Evolutionary conservation across 2,797 vertebrate species (phyloP), one percentile per base, ranked within the genome.

Genomic region (Sebastes hopkinsi): DNA sequence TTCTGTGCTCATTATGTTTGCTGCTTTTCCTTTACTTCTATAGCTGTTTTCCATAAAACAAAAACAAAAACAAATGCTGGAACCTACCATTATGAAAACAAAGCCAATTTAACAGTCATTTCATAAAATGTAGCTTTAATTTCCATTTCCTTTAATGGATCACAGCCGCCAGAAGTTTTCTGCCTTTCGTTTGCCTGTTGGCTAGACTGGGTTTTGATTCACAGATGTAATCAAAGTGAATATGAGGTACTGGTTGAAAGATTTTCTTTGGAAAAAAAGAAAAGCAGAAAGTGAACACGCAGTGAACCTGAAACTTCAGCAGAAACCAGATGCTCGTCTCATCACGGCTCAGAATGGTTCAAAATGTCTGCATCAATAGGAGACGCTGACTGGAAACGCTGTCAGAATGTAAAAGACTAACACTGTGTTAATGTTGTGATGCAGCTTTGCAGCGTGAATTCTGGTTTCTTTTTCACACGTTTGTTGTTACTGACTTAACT

Each of bases 191-290:
- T 74, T 82, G 64, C 50, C 42, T 84, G 70, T 60, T 70, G 69
- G 74, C 38, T 55, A n/a, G 18, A 27, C 29, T 1, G 10, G n/a
- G 32, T 60, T 86, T 87, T 36, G 30, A 79, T 67, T 80, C 67
- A 36, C 77, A 75, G 69, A 84, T 55, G 77, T 50, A 88, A 83
- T 84, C 77, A 83, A 75, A 89, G 74, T 27, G 13, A 77, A 72
- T 58, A 56, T 3, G 79, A 75, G 75, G 64, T 56, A 77, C 23
- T 72, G 67, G 36, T 75, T 70, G 30, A 80, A 83, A 75, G 78
- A 77, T 76, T 80, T 80, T 67, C 46, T 77, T 68, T 86, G 79
- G 72, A 75, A 23, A 22, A 59, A 72, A 67, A 66, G 25, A 75
- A 75, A 66, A 56, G 72, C 70, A 42, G 46, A 27, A 64, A 54